Percentiles rank a stretch among this genome's conserved stretches.
Evolutionary conservation across 1,140 invertebrate species (phyloP).

Genomic region (Nomia melanderi): DNA sequence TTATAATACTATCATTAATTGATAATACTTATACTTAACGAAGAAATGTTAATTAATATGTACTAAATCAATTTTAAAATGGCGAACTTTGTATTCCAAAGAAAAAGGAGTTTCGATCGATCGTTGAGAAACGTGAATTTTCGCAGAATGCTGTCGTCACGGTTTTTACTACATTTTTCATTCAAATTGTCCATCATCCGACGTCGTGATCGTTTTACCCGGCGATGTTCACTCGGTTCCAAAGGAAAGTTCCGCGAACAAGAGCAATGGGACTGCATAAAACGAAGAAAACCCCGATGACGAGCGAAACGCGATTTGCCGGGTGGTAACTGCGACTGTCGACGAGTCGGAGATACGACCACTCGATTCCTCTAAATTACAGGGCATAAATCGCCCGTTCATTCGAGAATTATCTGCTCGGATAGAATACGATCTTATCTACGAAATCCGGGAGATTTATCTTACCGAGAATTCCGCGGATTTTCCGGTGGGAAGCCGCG

Average conservation of each 20-base stretch:
- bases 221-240: background rate
- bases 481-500: background rate
- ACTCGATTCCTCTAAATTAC: slow-evolving; percentile 26
- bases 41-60: too few species aligned
- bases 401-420: slow-evolving; percentile 6
- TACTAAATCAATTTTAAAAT: too few species aligned
- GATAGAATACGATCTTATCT: slow-evolving; percentile 18
- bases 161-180: too few species aligned
- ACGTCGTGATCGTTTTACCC: background rate
- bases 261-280: background rate
- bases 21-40: too few species aligned
- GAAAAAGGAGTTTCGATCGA: too few species aligned
- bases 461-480: background rate
- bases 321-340: background rate
- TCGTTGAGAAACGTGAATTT: background rate
- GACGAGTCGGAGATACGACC: slow-evolving; percentile 19
- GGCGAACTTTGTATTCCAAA: too few species aligned
- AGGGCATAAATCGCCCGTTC: slow-evolving; percentile 21
- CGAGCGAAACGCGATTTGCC: slow-evolving; percentile 2
- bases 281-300: background rate
- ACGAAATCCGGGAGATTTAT: background rate
- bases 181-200: background rate
- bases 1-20: too few species aligned
- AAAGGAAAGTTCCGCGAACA: background rate
- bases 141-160: too few species aligned